Evolutionary conservation across 2,797 vertebrate genomes (phyloP).

Genomic region (Notolepis coatsorum): DNA sequence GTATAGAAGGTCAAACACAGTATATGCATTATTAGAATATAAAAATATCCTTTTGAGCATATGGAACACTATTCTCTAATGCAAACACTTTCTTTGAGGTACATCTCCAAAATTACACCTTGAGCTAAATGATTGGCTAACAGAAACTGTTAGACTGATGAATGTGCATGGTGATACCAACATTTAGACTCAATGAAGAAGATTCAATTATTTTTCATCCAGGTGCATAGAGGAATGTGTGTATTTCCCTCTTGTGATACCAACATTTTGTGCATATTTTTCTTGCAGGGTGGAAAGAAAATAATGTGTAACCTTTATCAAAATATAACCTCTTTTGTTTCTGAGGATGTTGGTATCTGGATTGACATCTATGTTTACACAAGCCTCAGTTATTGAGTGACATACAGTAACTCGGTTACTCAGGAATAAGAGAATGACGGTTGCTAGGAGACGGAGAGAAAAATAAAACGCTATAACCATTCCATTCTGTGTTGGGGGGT

Average conservation of each 20-base stretch:
- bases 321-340: conserved; percentile 13
- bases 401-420: too few relatives aligned
- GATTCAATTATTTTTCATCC: too few relatives aligned
- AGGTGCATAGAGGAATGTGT: too few relatives aligned
- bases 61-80: too few relatives aligned
- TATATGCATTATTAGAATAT: too few relatives aligned
- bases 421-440: conserved; percentile 74
- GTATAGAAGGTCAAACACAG: too few relatives aligned
- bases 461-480: conserved; percentile 82
- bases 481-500: conserved; percentile 76
- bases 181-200: too few relatives aligned
- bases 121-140: background rate
- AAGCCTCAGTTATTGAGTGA: conserved; percentile 68
- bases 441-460: conserved; percentile 84
- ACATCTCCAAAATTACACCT: background rate
- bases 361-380: conserved; percentile 48
- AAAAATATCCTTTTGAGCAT: too few relatives aligned
- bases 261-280: background rate
- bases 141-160: background rate
- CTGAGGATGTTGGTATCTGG: background rate
- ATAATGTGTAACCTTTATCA: background rate
- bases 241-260: too few relatives aligned
- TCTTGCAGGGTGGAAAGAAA: background rate
- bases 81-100: background rate
- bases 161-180: too few relatives aligned